Base-by-base conservation (phyloP, 2,113 vertebrate species). In the Abramis brama region DNA sequence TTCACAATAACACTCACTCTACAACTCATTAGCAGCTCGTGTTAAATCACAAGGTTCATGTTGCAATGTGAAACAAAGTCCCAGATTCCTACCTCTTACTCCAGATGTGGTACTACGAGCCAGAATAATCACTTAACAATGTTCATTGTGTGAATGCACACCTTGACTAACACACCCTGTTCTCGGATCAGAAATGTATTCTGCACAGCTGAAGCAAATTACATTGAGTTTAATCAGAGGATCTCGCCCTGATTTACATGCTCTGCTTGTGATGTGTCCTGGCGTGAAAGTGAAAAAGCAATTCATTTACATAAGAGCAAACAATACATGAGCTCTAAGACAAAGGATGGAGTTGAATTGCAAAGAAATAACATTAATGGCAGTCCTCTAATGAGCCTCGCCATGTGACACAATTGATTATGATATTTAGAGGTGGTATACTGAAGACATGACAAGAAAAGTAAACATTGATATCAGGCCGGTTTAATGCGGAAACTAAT, bases 1-100 rank as follows among this genome's bases (percentile, higher is more conserved):
- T 95, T 95, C 94, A 93, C 94, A 95, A 94, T 92, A 91, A 89
- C 92, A 91, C 90, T 94, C 94, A 91, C 90, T 94, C 94, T 91
- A 94, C 94, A 93, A 94, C 94, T 95, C 94, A 94, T 94, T 94
- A 93, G 91, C 91, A 92, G 92, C 92, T 91, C 92, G 90, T 94
- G 94, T 94, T 92, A 94, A 94, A 94, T 93, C 91, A 91, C 88
- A 50, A 77, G 75, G 45, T 55, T 77, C 45, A 50, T 85, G 88
- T 64, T 73, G 79, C 86, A 47, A 85, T 82, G 79, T 60, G 55
- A 60, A 33, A 30, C 27, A 45, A 75, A 55, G 82, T 47, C 74
- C 25, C 60, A 52, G 21, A 68, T 68, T 47, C 83, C 30, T 76
- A 27, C 55, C 71, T 64, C 36, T 79, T 39, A n/a, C 47, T 85